Percentiles rank a stretch among this genome's conserved stretches.
Conservation (phyloP, 2,888 invertebrate genomes). For the Apoda limacodes region DNA sequence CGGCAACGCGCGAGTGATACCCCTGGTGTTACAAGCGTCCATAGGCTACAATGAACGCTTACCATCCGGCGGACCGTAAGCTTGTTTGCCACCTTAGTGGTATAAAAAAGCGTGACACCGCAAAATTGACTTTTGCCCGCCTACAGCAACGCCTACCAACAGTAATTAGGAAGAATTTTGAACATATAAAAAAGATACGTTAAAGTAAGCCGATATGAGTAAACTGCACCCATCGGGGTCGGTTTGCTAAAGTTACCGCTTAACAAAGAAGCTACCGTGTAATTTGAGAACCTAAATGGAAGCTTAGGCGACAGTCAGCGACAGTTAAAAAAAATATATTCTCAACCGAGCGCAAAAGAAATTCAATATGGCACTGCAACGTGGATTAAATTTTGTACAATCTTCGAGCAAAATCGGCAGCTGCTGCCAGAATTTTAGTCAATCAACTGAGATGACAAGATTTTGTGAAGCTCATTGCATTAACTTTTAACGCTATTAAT, state of each 20-base stretch:
- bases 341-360: constrained; percentile 60
- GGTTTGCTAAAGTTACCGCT: constrained; percentile 42
- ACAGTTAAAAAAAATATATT: constrained; percentile 46
- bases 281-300: constrained; percentile 55
- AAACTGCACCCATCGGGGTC: constrained; percentile 37
- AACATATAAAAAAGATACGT: constrained; percentile 29
- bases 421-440: constrained; percentile 52
- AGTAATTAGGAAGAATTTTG: constrained; percentile 30
- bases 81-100: no score
- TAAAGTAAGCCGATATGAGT: constrained; percentile 43
- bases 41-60: no score
- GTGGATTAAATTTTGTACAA: constrained; percentile 65
- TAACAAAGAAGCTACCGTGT: constrained; percentile 60
- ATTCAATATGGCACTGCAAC: constrained; percentile 58
- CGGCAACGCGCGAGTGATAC: no score
- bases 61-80: no score
- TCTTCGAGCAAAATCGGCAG: constrained; percentile 53
- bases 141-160: constrained; percentile 45
- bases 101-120: no score
- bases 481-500: no score
- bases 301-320: constrained; percentile 59
- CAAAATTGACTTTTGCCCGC: constrained; percentile 45
- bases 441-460: constrained; percentile 42
- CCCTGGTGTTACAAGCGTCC: no score
- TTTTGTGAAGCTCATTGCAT: constrained; percentile 31